These are phyloP conservation scores for Pseudobourletiella spinata DNA, from an alignment of 1,140 invertebrate species.

Conservation along the genomic window DNA sequence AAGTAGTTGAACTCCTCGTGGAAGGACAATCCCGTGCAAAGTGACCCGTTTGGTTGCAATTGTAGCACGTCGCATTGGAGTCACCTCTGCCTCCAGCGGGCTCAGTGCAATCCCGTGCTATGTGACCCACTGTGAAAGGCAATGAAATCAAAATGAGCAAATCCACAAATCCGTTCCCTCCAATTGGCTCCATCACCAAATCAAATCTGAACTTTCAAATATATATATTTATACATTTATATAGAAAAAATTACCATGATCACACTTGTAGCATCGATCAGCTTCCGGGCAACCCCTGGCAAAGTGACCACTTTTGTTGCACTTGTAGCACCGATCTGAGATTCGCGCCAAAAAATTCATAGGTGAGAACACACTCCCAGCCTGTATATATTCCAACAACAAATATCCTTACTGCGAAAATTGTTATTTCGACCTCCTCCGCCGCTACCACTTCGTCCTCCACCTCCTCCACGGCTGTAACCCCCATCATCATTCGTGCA, in stretches of 20 bases:
- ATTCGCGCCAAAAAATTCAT: background rate
- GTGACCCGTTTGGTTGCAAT: constrained; percentile 79
- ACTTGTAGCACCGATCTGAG: constrained; percentile 46
- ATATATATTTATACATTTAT: too few relatives aligned
- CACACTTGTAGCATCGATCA: constrained; percentile 81
- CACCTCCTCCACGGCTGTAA: constrained; percentile 21
- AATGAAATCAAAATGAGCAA: too few relatives aligned
- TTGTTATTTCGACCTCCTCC: constrained; percentile 18
- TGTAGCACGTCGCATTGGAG: constrained; percentile 62
- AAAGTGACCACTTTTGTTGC: constrained; percentile 47
- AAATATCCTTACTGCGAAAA: constrained; percentile 15
- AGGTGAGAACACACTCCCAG: background rate
- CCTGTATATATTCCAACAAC: too few relatives aligned
- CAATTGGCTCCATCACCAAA: too few relatives aligned
- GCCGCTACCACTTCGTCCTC: constrained; percentile 29
- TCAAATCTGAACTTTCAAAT: too few relatives aligned
- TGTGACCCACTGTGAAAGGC: constrained; percentile 68
- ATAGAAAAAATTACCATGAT: constrained; percentile 64
- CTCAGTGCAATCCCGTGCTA: constrained; percentile 79
- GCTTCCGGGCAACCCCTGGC: constrained; percentile 46
- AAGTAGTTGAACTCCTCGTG: constrained; percentile 51
- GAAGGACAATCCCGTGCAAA: constrained; percentile 81
- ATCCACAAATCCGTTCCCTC: too few relatives aligned
- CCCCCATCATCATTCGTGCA: constrained; percentile 19
- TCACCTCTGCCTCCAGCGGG: constrained; percentile 2